phyloP scores from a whole-genome alignment of 2,888 invertebrate species.

The Phyto melanocephala region DNA sequence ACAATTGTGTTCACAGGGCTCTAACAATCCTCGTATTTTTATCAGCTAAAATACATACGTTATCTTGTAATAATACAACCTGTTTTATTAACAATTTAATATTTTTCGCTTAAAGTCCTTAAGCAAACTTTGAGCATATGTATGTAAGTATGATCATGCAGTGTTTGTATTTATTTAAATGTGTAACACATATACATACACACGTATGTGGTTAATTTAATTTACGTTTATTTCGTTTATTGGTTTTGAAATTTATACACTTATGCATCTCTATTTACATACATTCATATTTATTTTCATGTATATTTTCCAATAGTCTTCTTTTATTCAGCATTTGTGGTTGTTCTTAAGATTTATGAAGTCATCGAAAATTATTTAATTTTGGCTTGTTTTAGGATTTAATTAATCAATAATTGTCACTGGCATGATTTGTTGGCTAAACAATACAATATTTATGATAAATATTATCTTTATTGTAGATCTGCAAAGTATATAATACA shows the following conservation, averaged over 20 bases:
- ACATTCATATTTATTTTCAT: background rate
- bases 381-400: conserved; percentile 42
- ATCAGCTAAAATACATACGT: no score
- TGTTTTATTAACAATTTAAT: conserved; percentile 32
- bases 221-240: background rate
- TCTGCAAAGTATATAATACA: no score
- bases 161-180: background rate
- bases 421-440: conserved; percentile 54
- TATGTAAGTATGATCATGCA: no score
- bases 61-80: conserved; percentile 24
- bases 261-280: background rate
- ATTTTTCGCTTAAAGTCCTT: conserved; percentile 28
- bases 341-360: conserved; percentile 36
- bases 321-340: conserved; percentile 33
- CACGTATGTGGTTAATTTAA: background rate
- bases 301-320: background rate
- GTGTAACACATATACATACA: background rate
- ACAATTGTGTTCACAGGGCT: no score
- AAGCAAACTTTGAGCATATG: conserved; percentile 5
- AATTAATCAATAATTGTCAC: conserved; percentile 61
- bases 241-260: background rate
- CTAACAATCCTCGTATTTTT: background rate
- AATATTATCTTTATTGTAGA: background rate
- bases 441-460: conserved; percentile 40
- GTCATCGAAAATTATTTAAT: conserved; percentile 48